Evolutionary conservation across 1,140 invertebrate genomes (phyloP).

Genomic region (Aphidius ervi): DNA sequence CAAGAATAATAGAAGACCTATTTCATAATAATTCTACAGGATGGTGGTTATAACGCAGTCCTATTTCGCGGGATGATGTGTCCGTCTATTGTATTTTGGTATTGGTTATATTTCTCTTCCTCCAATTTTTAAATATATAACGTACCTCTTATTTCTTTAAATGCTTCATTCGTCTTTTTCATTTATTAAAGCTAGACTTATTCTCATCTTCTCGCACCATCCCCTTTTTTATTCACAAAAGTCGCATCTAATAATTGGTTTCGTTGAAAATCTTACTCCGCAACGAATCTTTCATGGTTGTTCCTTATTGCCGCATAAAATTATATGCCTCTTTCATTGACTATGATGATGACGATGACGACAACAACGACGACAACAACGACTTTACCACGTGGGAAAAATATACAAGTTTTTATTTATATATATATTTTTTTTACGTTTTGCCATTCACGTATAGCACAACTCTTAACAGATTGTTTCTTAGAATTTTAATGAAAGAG

Average conservation of each 20-base stretch:
- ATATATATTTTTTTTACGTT: slow-evolving; percentile 49
- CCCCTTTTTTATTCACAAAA: slow-evolving; percentile 19
- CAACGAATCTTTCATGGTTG: slow-evolving; percentile 46
- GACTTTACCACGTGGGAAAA: slow-evolving; percentile 39
- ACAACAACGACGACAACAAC: not conserved
- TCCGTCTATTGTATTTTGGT: slow-evolving; percentile 7
- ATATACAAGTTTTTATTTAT: slow-evolving; percentile 36
- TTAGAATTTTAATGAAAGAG: slow-evolving; percentile 33
- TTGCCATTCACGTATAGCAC: slow-evolving; percentile 47
- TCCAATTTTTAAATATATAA: too few relatives aligned
- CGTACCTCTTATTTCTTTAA: too few relatives aligned
- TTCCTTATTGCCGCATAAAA: slow-evolving; percentile 27
- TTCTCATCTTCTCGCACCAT: slow-evolving; percentile 16
- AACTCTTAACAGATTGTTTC: slow-evolving; percentile 52
- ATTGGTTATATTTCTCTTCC: too few relatives aligned
- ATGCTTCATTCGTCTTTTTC: too few relatives aligned
- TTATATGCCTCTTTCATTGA: slow-evolving; percentile 16
- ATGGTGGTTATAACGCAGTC: not conserved
- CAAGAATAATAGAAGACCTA: slow-evolving; percentile 4
- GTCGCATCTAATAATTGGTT: slow-evolving; percentile 53
- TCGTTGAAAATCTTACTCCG: slow-evolving; percentile 53
- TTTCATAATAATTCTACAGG: not conserved
- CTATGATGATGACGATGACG: slow-evolving; percentile 26
- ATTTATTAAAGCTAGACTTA: not conserved
- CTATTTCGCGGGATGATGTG: not conserved